phyloP scores from a whole-genome alignment of 2,113 vertebrate genomes.

The Diglossa brunneiventris region DNA sequence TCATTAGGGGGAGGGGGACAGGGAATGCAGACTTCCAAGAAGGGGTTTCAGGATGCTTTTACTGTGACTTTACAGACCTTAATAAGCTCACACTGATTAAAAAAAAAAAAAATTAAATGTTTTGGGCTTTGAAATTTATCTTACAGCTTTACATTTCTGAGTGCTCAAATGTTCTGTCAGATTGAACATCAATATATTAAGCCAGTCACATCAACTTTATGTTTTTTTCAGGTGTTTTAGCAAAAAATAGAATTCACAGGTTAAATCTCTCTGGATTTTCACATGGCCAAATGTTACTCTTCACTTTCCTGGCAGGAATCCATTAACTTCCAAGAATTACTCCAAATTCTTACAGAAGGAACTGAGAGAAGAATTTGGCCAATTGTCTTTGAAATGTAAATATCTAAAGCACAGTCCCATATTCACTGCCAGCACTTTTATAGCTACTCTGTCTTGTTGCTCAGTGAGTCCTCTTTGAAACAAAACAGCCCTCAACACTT shows the following conservation, averaged over 20 bases:
- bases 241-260: slow-evolving; percentile 1
- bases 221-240: background rate
- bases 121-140: slow-evolving; percentile 34
- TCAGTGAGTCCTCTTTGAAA: slow-evolving; percentile 42
- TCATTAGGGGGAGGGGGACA: background rate
- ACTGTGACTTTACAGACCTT: slow-evolving; percentile 16
- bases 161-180: background rate
- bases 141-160: background rate
- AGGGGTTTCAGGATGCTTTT: background rate
- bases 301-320: background rate
- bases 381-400: slow-evolving; percentile 48
- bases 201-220: background rate
- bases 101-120: background rate
- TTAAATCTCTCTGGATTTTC: background rate
- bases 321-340: slow-evolving; percentile 13
- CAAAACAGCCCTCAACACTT: slow-evolving; percentile 51
- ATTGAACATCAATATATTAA: background rate
- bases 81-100: background rate
- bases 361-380: background rate
- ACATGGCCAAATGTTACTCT: background rate
- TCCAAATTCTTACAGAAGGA: background rate
- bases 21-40: background rate
- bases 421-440: slow-evolving; percentile 43
- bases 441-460: slow-evolving; percentile 1
- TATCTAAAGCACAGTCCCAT: background rate